Percentiles rank a stretch among this genome's conserved stretches.
These are phyloP conservation scores for Sclerodermus sp. DNA, from an alignment of 2,888 invertebrate genomes.

Conservation along the genomic window DNA sequence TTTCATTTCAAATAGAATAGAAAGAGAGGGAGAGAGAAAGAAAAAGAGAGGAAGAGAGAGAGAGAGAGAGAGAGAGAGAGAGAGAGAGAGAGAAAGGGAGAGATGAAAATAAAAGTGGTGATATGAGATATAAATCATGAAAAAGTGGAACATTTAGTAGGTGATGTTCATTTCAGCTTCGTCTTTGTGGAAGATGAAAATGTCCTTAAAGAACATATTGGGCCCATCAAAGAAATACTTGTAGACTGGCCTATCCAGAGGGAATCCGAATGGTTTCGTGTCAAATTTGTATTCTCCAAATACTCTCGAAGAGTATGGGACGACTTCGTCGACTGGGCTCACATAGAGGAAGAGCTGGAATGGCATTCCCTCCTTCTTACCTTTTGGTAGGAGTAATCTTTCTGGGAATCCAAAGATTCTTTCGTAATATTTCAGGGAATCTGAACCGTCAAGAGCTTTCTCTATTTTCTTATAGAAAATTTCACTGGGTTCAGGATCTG, in stretches of 20 bases:
- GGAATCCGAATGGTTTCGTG: slow-evolving; percentile 71
- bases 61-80: not conserved
- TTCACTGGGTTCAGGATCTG: slow-evolving; percentile 59
- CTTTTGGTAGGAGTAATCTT: slow-evolving; percentile 72
- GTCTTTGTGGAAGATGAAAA: slow-evolving; percentile 67
- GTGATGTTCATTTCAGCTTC: slow-evolving; percentile 49
- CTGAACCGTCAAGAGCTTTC: slow-evolving; percentile 57
- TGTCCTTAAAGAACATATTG: slow-evolving; percentile 70
- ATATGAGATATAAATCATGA: too few species aligned
- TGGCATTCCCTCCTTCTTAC: slow-evolving; percentile 68
- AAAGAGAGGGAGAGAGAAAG: too few species aligned
- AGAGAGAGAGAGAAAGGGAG: not conserved
- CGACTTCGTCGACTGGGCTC: slow-evolving; percentile 61
- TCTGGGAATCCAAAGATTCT: slow-evolving; percentile 70
- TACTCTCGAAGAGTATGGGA: slow-evolving; percentile 56
- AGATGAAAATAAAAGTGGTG: too few species aligned
- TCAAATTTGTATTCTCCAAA: slow-evolving; percentile 60
- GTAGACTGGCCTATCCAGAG: slow-evolving; percentile 70
- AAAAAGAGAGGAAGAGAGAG: slow-evolving; percentile 1
- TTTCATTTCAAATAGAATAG: not conserved
- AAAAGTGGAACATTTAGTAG: slow-evolving; percentile 9
- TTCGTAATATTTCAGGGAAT: slow-evolving; percentile 56
- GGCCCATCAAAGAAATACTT: slow-evolving; percentile 65
- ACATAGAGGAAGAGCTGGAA: slow-evolving; percentile 68
- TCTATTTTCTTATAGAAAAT: slow-evolving; percentile 37